Percentiles rank a stretch among this genome's conserved stretches.
These are phyloP conservation scores for Cephonodes hylas DNA, from an alignment of 2,888 invertebrate genomes.

Conservation along the genomic window DNA sequence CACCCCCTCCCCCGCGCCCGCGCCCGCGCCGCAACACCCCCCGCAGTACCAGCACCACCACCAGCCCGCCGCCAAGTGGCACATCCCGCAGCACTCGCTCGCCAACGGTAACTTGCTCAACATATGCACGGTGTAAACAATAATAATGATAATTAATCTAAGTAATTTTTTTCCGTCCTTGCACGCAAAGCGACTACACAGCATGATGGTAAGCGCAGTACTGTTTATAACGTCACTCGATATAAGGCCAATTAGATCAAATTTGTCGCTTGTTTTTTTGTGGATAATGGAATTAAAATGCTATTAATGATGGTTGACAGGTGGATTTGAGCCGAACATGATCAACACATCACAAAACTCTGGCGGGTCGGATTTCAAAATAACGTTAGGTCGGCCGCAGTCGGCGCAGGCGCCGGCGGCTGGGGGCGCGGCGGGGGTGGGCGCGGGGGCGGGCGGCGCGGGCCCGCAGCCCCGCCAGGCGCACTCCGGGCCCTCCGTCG, in stretches of 20 bases:
- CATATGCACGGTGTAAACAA: neutral
- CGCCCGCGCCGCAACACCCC: constrained; percentile 57
- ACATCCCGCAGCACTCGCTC: constrained; percentile 84
- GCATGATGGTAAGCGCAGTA: too few species aligned
- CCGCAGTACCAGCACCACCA: constrained; percentile 31
- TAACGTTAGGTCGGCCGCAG: constrained; percentile 73
- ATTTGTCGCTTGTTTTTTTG: too few species aligned
- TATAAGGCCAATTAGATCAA: too few species aligned
- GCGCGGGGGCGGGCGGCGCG: neutral
- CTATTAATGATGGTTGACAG: constrained; percentile 19
- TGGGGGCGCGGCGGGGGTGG: constrained; percentile 16
- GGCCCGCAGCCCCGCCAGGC: neutral
- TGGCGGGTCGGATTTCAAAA: constrained; percentile 83
- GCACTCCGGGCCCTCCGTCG: constrained; percentile 60
- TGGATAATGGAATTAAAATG: neutral
- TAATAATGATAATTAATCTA: neutral
- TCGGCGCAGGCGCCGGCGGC: constrained; percentile 22
- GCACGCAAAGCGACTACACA: too few species aligned
- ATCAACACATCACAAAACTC: constrained; percentile 31
- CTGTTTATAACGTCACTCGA: too few species aligned
- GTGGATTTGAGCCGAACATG: constrained; percentile 34
- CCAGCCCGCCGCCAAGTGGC: constrained; percentile 83
- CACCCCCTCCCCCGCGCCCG: constrained; percentile 74
- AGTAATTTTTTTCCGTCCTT: too few species aligned
- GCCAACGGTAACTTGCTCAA: constrained; percentile 59